Conservation (phyloP, 2,113 vertebrate species). For the Plecturocebus donacophilus region DNA sequence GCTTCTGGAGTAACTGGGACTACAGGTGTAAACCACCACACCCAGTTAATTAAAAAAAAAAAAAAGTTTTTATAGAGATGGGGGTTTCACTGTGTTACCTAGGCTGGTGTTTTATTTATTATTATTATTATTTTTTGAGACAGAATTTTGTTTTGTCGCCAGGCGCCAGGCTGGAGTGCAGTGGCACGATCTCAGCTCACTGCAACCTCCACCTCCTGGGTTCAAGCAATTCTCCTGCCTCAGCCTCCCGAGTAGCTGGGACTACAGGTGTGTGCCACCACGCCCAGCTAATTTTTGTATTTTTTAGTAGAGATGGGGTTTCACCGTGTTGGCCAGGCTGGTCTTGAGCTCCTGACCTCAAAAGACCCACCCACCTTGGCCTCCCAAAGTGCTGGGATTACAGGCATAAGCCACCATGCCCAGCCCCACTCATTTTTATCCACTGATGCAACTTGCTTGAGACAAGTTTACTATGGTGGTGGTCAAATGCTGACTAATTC, state of each 20-base stretch:
- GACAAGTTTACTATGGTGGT: background rate
- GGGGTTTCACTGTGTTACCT: background rate
- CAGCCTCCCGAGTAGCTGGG: background rate
- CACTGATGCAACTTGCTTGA: background rate
- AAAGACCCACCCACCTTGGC: background rate
- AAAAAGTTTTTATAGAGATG: background rate
- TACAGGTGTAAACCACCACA: background rate
- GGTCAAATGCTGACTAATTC: background rate
- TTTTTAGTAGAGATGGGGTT: background rate
- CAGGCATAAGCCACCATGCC: background rate
- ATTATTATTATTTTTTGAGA: no score
- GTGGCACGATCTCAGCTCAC: no score
- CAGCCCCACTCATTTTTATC: background rate
- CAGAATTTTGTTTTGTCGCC: no score
- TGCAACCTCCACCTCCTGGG: background rate
- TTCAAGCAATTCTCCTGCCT: background rate
- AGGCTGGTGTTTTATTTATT: background rate
- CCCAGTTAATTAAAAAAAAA: background rate
- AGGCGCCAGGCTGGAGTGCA: no score
- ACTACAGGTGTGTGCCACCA: fast-evolving
- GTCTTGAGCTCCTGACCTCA: background rate
- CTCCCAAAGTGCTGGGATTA: background rate
- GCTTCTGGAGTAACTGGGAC: background rate
- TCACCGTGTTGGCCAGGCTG: background rate
- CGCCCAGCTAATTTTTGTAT: background rate